Percentiles rank a stretch among this genome's conserved stretches.
These are phyloP conservation scores for Gasterosteus aculeatus DNA, from an alignment of 2,113 vertebrate genomes.

Conservation along the genomic window DNA sequence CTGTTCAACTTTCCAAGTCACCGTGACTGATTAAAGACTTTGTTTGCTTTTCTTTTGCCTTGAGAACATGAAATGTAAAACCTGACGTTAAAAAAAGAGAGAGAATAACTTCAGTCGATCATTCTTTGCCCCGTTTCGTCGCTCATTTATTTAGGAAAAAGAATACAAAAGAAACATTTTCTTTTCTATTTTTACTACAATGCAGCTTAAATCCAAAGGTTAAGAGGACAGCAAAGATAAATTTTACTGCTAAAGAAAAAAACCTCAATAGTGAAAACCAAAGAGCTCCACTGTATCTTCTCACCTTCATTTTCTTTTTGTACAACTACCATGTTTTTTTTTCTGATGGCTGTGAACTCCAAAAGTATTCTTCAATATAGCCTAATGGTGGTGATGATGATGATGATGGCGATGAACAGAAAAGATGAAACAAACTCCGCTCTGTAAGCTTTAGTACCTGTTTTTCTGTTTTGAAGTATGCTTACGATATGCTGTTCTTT, in stretches of 20 bases:
- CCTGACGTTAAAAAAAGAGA: conserved; percentile 29
- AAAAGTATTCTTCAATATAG: conserved; percentile 64
- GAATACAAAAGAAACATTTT: conserved; percentile 54
- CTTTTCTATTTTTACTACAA: conserved; percentile 78
- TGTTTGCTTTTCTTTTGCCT: conserved; percentile 44
- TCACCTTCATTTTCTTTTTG: conserved; percentile 61
- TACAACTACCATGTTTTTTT: conserved; percentile 64
- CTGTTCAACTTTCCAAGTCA: conserved; percentile 57
- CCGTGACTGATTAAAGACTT: conserved; percentile 34
- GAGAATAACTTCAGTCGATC: conserved; percentile 48
- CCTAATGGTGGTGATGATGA: conserved; percentile 49
- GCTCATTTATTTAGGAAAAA: conserved; percentile 52
- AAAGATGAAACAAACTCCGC: conserved; percentile 53
- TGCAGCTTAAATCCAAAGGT: conserved; percentile 87
- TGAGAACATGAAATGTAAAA: conserved; percentile 51
- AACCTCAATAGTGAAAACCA: conserved; percentile 86
- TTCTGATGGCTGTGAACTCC: conserved; percentile 57
- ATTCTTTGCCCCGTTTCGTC: conserved; percentile 51
- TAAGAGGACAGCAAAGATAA: conserved; percentile 79
- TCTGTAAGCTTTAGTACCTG: conserved; percentile 63
- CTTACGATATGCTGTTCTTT: conserved; percentile 68
- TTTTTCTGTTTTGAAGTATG: conserved; percentile 66
- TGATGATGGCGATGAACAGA: conserved; percentile 30
- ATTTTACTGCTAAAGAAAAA: conserved; percentile 78
- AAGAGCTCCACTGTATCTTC: conserved; percentile 80